Base-by-base conservation (phyloP, 2,888 invertebrate species). In the Dorcus parallelipipedus region DNA sequence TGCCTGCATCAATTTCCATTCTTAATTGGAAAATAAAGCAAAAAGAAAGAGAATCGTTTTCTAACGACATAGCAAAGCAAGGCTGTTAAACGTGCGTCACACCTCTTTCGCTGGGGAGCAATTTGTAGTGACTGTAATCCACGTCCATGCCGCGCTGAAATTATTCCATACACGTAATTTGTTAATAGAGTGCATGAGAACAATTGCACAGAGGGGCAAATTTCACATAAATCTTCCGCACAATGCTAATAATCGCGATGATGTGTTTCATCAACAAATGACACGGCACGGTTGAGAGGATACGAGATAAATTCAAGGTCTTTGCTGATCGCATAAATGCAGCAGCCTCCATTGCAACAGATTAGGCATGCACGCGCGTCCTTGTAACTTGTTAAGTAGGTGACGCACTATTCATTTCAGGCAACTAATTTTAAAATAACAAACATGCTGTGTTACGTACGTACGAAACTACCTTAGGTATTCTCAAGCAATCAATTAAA, bases 151-250 rank as follows among this genome's bases (percentile, higher is more conserved):
- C 17, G 9, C 20, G 45, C 9, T 20, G 45, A 10, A 45, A 7
- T 45, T 45, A 45, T 45, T 45, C 45, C 45, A 17, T 20, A 23
- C 45, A 45, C 45, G 45, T 45, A 45, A 45, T 45, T 45, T 45
- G 45, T 23, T 45, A 45, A 45, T 45, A 45, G 45, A 45, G 45
- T 45, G 45, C 45, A 45, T 45, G 45, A n/a, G 45, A 45, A 45
- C 45, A 45, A 45, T 45, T 20, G 45, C 45, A 45, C 23, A 9
- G 45, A 45, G 45, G 45, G 45, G 45, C 23, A 45, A 45, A 45
- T 45, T 45, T 45, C 45, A 20, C 45, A 45, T 45, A 45, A 45
- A 45, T 45, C 45, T 45, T 45, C 20, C 23, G 20, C 45, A 23
- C 45, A 20, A 20, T 45, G 45, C 45, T 20, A 23, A 17, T 45